Percentiles rank a stretch among this genome's conserved stretches.
Evolutionary conservation across 2,797 vertebrate genomes (phyloP).

Genomic region (Macroramphosus scolopax): DNA sequence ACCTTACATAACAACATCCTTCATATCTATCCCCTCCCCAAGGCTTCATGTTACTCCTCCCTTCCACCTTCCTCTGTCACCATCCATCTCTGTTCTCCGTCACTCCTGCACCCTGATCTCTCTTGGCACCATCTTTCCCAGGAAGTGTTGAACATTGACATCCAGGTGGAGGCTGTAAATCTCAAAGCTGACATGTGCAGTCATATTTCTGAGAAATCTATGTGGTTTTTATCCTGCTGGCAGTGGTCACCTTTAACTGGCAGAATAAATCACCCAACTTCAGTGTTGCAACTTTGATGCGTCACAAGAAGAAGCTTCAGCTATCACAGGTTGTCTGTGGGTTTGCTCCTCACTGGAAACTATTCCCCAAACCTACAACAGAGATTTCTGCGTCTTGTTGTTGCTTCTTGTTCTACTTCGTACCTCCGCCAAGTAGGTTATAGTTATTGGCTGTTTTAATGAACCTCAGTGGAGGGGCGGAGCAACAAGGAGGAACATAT

Average conservation of each 20-base stretch:
- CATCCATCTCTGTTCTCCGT: slow-evolving; percentile 17
- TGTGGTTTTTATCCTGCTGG: slow-evolving; percentile 8
- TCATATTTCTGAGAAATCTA: slow-evolving; percentile 41
- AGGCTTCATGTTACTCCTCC: neutral
- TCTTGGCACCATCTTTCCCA: slow-evolving; percentile 38
- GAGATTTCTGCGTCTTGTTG: neutral
- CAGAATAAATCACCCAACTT: slow-evolving; percentile 38
- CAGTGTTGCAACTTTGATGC: slow-evolving; percentile 40
- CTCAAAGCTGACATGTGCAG: too few relatives aligned
- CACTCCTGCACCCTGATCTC: slow-evolving; percentile 14
- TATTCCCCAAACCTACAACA: neutral
- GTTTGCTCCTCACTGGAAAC: slow-evolving; percentile 3
- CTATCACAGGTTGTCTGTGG: too few relatives aligned
- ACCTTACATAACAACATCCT: too few relatives aligned
- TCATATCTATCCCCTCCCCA: slow-evolving; percentile 1
- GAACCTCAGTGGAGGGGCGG: too few relatives aligned
- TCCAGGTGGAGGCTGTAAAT: too few relatives aligned
- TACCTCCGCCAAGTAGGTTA: too few relatives aligned
- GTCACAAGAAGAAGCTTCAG: too few relatives aligned
- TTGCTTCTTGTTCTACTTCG: too few relatives aligned
- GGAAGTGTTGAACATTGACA: slow-evolving; percentile 18
- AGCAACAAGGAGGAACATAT: too few relatives aligned
- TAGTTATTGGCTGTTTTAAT: too few relatives aligned
- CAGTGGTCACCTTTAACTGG: slow-evolving; percentile 32
- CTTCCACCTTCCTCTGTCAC: neutral